phyloP scores from a whole-genome alignment of 2,797 vertebrate species.

The Enteromius fasciolatus region DNA sequence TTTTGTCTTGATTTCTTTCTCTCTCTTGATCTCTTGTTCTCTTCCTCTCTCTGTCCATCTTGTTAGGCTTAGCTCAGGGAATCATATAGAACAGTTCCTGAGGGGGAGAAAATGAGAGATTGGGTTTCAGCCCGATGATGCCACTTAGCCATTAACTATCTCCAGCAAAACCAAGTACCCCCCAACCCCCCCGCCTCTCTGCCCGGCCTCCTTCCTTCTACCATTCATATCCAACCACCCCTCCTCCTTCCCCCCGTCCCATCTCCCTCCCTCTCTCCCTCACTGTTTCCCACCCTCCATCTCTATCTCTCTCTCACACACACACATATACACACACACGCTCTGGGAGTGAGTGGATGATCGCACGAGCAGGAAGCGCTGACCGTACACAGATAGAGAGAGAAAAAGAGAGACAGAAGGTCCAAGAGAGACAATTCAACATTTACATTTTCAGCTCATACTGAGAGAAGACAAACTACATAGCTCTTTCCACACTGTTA shows the following conservation, averaged over 20 bases:
- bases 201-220: constrained; percentile 56
- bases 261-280: constrained; percentile 49
- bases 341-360: constrained; percentile 63
- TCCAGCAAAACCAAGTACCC: constrained; percentile 60
- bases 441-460: constrained; percentile 75
- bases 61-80: constrained; percentile 76
- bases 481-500: constrained; percentile 51
- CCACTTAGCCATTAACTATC: constrained; percentile 81
- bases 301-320: constrained; percentile 54
- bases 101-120: constrained; percentile 73
- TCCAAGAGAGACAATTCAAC: constrained; percentile 69
- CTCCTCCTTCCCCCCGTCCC: constrained; percentile 46
- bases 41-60: constrained; percentile 47
- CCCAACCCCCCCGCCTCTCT: constrained; percentile 44
- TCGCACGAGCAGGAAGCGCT: constrained; percentile 61
- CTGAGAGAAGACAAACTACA: constrained; percentile 65
- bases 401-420: constrained; percentile 58
- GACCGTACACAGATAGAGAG: constrained; percentile 56
- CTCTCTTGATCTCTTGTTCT: constrained; percentile 41
- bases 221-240: constrained; percentile 65
- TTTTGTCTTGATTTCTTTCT: constrained; percentile 9
- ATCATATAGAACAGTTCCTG: constrained; percentile 81
- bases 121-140: constrained; percentile 86
- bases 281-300: constrained; percentile 44
- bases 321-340: constrained; percentile 51